Base-by-base conservation (phyloP, 2,113 vertebrate genomes). In the Mellivora capensis region DNA sequence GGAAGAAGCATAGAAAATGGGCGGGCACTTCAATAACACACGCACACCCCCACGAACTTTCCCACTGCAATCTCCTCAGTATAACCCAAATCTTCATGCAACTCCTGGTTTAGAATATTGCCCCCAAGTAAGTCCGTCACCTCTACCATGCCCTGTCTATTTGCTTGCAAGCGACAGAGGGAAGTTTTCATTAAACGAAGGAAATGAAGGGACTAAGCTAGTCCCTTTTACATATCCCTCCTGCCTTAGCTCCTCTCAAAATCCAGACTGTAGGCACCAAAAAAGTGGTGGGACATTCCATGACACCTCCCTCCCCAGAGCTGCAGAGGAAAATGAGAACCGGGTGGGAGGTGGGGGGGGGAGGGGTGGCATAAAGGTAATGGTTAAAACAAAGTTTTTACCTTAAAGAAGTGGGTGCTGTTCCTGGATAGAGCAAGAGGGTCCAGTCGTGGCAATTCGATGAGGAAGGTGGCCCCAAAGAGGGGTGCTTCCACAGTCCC, bases 321-420 rank as follows among this genome's bases (percentile, higher is more conserved):
- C 54, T 8, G 79, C 44, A 91, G 77, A 49, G 86, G 62, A n/a
- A 62, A 67, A 62, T 37, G 85, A 57, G 72, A 64, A 29, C 39
- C 6, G 23, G 29, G 23, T 9, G 37, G 29, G 23, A 64, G 9
- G 44, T 34, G 52, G 61, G 9, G 18, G 9, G 18, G 34, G 64
- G 7, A 17, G 39, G 39, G 67, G 74, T 47, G 72, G 39, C 52
- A 54, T 23, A 76, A 61, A 91, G 85, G 91, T 39, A n/a, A 71
- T 3, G 62, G 54, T 79, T 64, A 89, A 91, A 93, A 91, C 47
- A 91, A 98, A 97, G 96, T 96, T 98, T 95, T 95, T 98, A 98
- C 97, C 98, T 98, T 59, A 25, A 52, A 89, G 94, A 87, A 86
- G 69, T 27, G 76, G 87, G 37, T 71, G 95, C 61, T 81, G 87